These are phyloP conservation scores for Guaruba guarouba DNA, from an alignment of 2,113 vertebrate species.

Conservation along the genomic window DNA sequence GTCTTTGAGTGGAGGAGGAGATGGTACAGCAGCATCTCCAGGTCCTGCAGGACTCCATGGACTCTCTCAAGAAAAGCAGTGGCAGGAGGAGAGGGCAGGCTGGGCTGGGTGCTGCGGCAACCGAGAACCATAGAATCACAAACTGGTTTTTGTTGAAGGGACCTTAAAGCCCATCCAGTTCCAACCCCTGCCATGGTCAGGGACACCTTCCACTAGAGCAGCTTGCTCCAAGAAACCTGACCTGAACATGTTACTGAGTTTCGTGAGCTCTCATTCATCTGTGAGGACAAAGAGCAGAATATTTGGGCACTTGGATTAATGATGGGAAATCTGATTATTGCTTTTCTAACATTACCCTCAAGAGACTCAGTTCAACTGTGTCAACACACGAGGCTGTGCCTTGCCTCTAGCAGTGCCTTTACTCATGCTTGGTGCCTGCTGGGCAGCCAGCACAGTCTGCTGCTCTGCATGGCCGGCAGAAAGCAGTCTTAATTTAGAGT, in stretches of 20 bases:
- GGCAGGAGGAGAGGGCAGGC: not conserved
- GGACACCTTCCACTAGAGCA: not conserved
- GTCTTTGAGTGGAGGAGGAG: not conserved
- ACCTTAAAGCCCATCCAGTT: not conserved
- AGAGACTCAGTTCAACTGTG: fast-evolving
- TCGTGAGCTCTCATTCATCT: not conserved
- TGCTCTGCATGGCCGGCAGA: fast-evolving
- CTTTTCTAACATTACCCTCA: not conserved
- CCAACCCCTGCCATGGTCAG: not conserved
- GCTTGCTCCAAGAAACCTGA: not conserved
- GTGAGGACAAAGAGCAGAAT: not conserved
- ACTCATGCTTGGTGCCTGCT: not conserved
- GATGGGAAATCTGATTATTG: not conserved
- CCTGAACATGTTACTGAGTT: not conserved
- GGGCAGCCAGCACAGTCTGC: not conserved
- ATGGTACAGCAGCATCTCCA: not conserved
- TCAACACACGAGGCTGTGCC: not conserved
- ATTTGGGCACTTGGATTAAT: not conserved
- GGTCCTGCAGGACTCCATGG: not conserved
- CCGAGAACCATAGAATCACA: not conserved
- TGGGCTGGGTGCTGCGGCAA: not conserved
- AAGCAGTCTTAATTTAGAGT: not conserved
- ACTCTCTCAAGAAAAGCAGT: not conserved
- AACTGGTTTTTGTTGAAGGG: not conserved
- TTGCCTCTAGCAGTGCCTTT: not conserved